Base-by-base conservation (phyloP, 2,113 vertebrate genomes). In the Pelvicachromis taeniatus region DNA sequence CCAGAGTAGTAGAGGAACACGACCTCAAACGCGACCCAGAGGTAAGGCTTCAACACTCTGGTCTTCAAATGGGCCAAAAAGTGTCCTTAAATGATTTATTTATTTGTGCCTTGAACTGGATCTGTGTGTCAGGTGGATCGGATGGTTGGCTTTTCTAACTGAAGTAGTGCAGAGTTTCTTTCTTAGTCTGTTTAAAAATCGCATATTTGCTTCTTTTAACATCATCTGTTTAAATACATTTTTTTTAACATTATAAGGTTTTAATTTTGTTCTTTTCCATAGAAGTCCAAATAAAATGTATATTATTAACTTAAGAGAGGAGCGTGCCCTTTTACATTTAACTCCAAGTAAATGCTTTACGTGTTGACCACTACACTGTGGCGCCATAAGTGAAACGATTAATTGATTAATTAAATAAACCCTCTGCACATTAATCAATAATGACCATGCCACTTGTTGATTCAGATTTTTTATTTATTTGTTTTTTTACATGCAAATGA, bases 1-100 rank as follows among this genome's bases (percentile, higher is more conserved):
- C 52, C 99, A 99, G 90, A 97, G 96, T 95, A 98, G 94, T 92
- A 96, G 98, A 96, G 96, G 97, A 78, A 88, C 90, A 1, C 96
- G 97, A 33, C 97, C 97, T 83, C 96, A 97, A 91, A 91, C 97
- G 3, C 96, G 97, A 8, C 95, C 98, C 77, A 94, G 97, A 97
- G 98, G 98, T 99, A 92, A 94, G 78, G 14, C 82, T 55, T 35
- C 68, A 48, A 29, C 11, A 29, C 65, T 45, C 38, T 3, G 8
- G 13, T 19, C 68, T 19, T 55, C 68, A 58, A 42, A 79, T 4
- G 4, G 38, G 16, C 54, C 23, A 48, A 26, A 70, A 70, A 70
- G 21, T 48, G 12, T 68, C 14, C 6, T 29, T 48, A 48, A 73
- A 73, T 73, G n/a, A n/a, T n/a, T n/a, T 4, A 73, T 73, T 73